A percentile compares a stretch with the other conserved stretches of the same genome.
These are phyloP conservation scores for Emydura subglobosa DNA, from an alignment of 2,113 vertebrate species.

Conservation along the genomic window DNA sequence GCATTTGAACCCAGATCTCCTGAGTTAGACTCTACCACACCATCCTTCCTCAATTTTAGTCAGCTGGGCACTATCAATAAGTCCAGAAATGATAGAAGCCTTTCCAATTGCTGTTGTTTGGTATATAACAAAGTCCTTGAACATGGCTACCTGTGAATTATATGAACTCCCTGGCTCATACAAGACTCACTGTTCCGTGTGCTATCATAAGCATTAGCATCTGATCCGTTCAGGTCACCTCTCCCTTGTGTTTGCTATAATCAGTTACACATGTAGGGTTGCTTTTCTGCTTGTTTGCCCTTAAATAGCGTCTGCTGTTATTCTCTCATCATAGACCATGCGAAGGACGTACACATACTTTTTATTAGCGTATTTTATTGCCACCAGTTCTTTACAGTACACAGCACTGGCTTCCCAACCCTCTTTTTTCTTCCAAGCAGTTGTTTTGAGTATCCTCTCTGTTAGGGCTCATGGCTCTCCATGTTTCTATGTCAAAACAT, in stretches of 20 bases:
- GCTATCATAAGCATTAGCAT: slow-evolving; percentile 51
- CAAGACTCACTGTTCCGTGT: slow-evolving; percentile 29
- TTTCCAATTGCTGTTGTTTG: slow-evolving; percentile 29
- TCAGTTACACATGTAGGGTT: slow-evolving; percentile 53
- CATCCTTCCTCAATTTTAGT: neutral
- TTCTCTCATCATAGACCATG: slow-evolving; percentile 29
- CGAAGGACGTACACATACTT: slow-evolving; percentile 43
- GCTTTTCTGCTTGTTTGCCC: slow-evolving; percentile 46
- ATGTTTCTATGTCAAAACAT: slow-evolving; percentile 27
- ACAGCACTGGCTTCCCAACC: neutral
- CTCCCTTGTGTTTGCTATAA: slow-evolving; percentile 71
- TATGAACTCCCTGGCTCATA: slow-evolving; percentile 51
- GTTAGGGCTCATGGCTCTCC: slow-evolving; percentile 47
- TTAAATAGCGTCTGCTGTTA: slow-evolving; percentile 38
- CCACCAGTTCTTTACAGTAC: slow-evolving; percentile 32
- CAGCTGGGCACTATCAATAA: neutral
- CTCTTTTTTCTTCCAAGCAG: neutral
- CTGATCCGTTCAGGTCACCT: slow-evolving; percentile 60
- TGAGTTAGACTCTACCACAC: neutral
- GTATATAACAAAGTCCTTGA: neutral
- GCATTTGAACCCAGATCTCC: neutral
- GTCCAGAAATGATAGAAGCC: neutral
- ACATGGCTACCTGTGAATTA: slow-evolving; percentile 38
- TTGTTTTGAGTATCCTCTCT: slow-evolving; percentile 7
- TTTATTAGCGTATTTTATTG: slow-evolving; percentile 70